Evolutionary conservation across 2,797 vertebrate species (phyloP).

Genomic region (Heliangelus exortis): DNA sequence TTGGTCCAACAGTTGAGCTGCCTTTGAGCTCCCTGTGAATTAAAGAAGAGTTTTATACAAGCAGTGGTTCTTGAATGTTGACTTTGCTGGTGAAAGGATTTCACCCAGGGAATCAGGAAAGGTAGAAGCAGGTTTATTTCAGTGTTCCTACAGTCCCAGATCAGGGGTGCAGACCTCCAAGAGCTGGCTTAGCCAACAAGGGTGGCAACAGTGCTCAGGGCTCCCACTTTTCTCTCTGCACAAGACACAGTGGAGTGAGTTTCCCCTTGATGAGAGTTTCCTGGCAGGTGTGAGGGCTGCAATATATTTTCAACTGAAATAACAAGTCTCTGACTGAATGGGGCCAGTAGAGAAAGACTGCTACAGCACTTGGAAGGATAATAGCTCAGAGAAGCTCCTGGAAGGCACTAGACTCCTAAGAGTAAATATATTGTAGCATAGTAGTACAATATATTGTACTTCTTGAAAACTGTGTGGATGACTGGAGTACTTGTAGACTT

Average conservation of each 20-base stretch:
- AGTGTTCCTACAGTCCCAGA: not conserved
- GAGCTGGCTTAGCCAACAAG: not conserved
- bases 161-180: not conserved
- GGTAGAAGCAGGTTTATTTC: not conserved
- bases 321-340: not conserved
- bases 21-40: not conserved
- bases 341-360: not conserved
- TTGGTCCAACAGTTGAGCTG: too few species aligned
- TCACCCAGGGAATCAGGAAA: not conserved
- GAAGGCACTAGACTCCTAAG: not conserved
- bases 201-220: not conserved
- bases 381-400: not conserved
- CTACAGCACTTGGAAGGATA: not conserved
- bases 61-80: not conserved
- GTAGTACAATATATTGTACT: not conserved
- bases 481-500: not conserved
- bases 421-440: not conserved
- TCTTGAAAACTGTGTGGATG: not conserved
- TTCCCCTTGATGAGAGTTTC: not conserved
- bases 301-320: not conserved
- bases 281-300: not conserved
- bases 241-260: not conserved
- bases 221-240: not conserved
- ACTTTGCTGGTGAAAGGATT: not conserved
- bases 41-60: not conserved